Evolutionary conservation across 1,140 invertebrate species (phyloP).

Genomic region (Globodera rostochiensis): DNA sequence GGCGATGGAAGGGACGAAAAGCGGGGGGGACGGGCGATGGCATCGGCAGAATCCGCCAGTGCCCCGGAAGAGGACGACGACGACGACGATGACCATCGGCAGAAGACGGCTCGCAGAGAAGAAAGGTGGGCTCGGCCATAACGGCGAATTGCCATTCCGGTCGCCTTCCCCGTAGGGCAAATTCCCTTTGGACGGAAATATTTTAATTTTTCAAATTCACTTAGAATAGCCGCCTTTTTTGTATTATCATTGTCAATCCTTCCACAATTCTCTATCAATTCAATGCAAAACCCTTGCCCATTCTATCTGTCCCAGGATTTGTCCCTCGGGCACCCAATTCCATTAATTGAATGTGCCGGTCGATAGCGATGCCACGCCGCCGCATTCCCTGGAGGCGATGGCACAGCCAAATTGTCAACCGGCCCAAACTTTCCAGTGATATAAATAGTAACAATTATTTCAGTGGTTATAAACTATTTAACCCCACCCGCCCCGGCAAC

Average conservation of each 20-base stretch:
- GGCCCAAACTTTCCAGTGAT: too few species aligned
- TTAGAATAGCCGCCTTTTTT: too few species aligned
- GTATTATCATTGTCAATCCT: neutral
- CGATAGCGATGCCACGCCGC: neutral
- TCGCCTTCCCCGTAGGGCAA: neutral
- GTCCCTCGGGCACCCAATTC: constrained; percentile 1
- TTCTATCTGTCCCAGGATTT: neutral
- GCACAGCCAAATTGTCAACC: too few species aligned
- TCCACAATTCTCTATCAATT: neutral
- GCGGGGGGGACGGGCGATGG: neutral
- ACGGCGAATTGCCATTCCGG: too few species aligned
- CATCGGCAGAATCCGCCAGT: too few species aligned
- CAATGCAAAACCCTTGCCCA: neutral
- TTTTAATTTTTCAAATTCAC: too few species aligned
- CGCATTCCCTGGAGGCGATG: neutral
- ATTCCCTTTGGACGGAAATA: neutral
- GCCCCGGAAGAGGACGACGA: neutral
- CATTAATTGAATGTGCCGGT: constrained; percentile 18
- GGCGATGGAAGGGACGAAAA: neutral
- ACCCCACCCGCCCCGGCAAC: too few species aligned
- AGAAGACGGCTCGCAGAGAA: neutral
- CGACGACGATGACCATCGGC: neutral
- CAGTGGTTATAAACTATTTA: too few species aligned
- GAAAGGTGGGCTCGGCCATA: neutral
- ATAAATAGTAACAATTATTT: too few species aligned